Base-by-base conservation (phyloP, 2,113 vertebrate genomes). In the Telmatochromis bifrenatus region DNA sequence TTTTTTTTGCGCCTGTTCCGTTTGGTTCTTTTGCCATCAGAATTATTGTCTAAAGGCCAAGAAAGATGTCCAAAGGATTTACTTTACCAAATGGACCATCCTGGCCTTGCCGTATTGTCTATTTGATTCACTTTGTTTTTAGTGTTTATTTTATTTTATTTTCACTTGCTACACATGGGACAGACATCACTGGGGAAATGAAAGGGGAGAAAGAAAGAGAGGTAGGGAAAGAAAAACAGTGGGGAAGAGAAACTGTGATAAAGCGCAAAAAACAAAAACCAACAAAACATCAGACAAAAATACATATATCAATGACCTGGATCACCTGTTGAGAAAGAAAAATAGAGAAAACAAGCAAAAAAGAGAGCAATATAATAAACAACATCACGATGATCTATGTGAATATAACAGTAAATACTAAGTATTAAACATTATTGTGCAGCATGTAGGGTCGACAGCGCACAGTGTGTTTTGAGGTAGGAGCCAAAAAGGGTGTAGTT, bases 361-460 rank as follows among this genome's bases (percentile, higher is more conserved):
- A 37, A 37, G 9, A 37, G 35, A 37, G 35, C 35, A 37, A 37
- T 9, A 37, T 4, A 37, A 37, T 37, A 9, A 37, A 37, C 35
- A 37, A 37, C 35, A 0, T 37, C 35, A 37, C 4, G 0, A 37
- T 9, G 0, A 37, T 37, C 9, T 37, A 37, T 37, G 9, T 1
- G 35, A 37, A 37, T 37, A 37, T 37, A 1, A 37, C 35, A 37
- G 9, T 37, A 37, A 37, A 37, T 37, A 37, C 35, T 37, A 37
- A 37, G 0, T 37, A 37, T 37, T 37, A 0, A 37, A 37, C 0
- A 37, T 37, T 37, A 37, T 0, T 37, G 35, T 37, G 9, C 0
- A 9, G 35, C 35, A 37, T 0, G 9, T 37, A 37, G 0, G 35
- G 4, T 37, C 4, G 4, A 37, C 35, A 37, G 35, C 33, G 3